Conservation (phyloP, 2,113 vertebrate species). For the Prochilodus magdalenae region DNA sequence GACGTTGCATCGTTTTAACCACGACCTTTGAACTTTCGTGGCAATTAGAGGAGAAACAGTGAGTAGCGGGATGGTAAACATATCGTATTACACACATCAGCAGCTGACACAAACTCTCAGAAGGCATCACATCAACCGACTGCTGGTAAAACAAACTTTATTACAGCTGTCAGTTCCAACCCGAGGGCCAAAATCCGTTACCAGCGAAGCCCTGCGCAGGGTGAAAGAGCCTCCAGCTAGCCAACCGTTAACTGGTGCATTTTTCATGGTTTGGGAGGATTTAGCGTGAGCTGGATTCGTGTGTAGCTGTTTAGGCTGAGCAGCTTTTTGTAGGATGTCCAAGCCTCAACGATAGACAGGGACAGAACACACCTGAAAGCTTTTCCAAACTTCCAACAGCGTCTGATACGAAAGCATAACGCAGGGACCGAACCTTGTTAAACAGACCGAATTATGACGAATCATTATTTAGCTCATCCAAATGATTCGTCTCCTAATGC, state of each 20-base stretch:
- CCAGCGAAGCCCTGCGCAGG: neutral
- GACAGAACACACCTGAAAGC: too few species aligned
- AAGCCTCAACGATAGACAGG: neutral
- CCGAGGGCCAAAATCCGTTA: neutral
- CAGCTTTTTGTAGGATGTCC: too few species aligned
- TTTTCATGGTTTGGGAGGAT: neutral
- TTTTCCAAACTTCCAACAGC: neutral
- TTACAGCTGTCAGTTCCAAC: neutral
- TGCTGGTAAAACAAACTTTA: neutral
- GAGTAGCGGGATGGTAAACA: neutral
- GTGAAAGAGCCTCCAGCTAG: neutral
- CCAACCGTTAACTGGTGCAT: neutral
- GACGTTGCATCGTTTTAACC: neutral
- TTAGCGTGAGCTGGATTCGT: neutral
- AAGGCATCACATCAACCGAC: neutral
- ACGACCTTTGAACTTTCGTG: neutral
- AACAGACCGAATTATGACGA: neutral
- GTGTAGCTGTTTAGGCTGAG: neutral
- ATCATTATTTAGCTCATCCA: neutral
- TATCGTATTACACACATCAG: neutral
- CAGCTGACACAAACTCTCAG: neutral
- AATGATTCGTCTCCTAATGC: neutral
- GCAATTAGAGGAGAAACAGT: neutral
- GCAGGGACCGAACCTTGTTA: neutral
- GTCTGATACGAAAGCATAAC: neutral